A percentile compares a stretch with the other conserved stretches of the same genome.
phyloP scores from a whole-genome alignment of 1,140 invertebrate genomes.

The Caenorhabditis briggsae region DNA sequence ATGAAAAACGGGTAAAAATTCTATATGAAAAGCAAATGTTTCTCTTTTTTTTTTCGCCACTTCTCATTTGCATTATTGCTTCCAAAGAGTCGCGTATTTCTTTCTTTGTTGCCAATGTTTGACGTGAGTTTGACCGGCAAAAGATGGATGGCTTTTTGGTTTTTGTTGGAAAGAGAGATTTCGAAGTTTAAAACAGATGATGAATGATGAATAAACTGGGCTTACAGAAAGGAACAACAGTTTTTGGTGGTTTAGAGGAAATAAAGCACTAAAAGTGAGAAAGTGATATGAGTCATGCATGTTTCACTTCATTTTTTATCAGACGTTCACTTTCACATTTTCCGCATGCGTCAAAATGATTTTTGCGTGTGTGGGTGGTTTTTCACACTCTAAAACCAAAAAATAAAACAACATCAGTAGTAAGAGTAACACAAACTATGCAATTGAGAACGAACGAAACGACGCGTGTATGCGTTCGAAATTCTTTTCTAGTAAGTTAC shows the following conservation, averaged over 20 bases:
- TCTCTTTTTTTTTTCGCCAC: neutral
- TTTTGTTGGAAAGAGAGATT: conserved; percentile 23
- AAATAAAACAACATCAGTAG: neutral
- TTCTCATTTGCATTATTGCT: conserved; percentile 55
- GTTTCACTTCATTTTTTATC: conserved; percentile 40
- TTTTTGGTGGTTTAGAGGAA: neutral
- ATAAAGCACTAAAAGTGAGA: conserved; percentile 7
- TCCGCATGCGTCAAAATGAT: neutral
- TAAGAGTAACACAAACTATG: neutral
- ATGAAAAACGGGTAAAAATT: neutral
- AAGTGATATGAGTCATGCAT: conserved; percentile 47
- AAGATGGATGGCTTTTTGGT: conserved; percentile 49
- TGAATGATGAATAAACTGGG: conserved; percentile 27
- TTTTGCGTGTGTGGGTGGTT: too few species aligned
- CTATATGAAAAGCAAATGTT: too few species aligned
- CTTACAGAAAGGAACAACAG: neutral
- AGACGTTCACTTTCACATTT: conserved; percentile 4
- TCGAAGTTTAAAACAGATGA: conserved; percentile 33
- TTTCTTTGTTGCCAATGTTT: neutral
- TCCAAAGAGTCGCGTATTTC: neutral
- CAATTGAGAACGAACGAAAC: conserved; percentile 20
- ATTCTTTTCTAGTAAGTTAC: conserved; percentile 7
- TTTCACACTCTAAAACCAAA: neutral
- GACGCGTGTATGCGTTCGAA: neutral
- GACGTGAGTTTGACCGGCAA: conserved; percentile 47